Conservation (phyloP, 2,888 invertebrate species). For the Ormyrus thymus region DNA sequence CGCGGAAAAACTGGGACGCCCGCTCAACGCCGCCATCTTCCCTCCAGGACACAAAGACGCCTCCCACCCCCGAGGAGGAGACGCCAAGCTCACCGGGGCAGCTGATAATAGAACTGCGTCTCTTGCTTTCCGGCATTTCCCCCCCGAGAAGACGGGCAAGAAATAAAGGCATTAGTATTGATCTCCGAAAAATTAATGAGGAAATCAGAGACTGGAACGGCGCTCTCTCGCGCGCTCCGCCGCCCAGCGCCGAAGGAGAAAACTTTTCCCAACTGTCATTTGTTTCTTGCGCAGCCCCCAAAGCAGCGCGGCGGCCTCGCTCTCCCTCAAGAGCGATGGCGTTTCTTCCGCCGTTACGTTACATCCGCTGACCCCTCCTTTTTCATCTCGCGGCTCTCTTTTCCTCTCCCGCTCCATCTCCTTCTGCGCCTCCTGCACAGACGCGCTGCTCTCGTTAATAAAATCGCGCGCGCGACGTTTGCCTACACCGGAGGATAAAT, state of each 20-base stretch:
- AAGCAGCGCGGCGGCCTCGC: slow-evolving; percentile 14
- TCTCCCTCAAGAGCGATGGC: slow-evolving; percentile 51
- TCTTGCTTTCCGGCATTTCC: slow-evolving; percentile 20
- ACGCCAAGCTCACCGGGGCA: slow-evolving; percentile 9
- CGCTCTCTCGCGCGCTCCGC: no score
- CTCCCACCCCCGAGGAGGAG: slow-evolving; percentile 7
- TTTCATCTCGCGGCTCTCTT: slow-evolving; percentile 11
- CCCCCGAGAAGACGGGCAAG: slow-evolving; percentile 30
- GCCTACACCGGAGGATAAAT: slow-evolving; percentile 31
- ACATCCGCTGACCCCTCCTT: slow-evolving; percentile 18
- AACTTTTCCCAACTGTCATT: slow-evolving; percentile 68
- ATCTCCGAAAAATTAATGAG: slow-evolving; percentile 67
- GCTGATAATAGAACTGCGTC: slow-evolving; percentile 14
- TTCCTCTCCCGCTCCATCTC: background rate
- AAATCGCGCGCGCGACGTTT: slow-evolving; percentile 13
- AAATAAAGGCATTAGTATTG: slow-evolving; percentile 59
- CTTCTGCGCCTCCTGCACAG: background rate
- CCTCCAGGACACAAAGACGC: slow-evolving; percentile 21
- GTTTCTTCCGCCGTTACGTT: slow-evolving; percentile 21
- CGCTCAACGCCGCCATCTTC: no score
- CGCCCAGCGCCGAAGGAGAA: slow-evolving; percentile 50
- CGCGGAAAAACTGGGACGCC: slow-evolving; percentile 34
- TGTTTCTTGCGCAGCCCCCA: slow-evolving; percentile 57
- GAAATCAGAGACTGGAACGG: slow-evolving; percentile 68
- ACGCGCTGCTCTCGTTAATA: slow-evolving; percentile 26